Evolutionary conservation across 2,113 vertebrate species (phyloP).

Genomic region (Meleagris gallopavo): DNA sequence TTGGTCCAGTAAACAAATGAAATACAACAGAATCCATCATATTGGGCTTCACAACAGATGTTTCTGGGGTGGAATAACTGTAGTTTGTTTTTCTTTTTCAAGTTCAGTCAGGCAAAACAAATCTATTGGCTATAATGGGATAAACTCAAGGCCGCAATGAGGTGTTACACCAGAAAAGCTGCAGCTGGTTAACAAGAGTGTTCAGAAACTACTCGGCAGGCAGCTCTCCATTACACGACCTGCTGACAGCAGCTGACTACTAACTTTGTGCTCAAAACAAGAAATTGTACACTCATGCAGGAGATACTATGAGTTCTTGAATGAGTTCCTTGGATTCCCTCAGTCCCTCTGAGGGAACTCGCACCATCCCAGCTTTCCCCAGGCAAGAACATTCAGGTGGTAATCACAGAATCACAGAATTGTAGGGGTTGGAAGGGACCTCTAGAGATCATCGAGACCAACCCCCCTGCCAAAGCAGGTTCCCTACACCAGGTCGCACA

Average conservation of each 20-base stretch:
- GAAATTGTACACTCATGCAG: background rate
- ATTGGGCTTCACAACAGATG: background rate
- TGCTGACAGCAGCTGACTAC: background rate
- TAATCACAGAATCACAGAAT: too few species aligned
- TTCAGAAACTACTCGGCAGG: background rate
- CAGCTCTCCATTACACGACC: background rate
- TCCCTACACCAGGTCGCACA: too few species aligned
- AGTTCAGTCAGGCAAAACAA: background rate
- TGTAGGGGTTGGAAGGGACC: too few species aligned
- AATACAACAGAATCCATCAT: background rate
- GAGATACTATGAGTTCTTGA: background rate
- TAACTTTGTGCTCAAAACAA: background rate
- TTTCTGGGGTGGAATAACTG: background rate
- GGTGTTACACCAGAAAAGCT: background rate
- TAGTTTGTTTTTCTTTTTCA: background rate
- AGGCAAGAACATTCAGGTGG: too few species aligned
- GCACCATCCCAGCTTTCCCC: background rate
- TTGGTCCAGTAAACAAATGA: background rate
- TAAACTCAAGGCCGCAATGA: background rate
- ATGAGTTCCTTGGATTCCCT: background rate
- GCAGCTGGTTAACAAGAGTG: background rate
- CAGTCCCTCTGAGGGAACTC: background rate
- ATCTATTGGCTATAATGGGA: background rate
- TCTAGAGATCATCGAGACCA: too few species aligned
- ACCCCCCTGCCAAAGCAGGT: too few species aligned